phyloP scores from a whole-genome alignment of 2,797 vertebrate genomes.

The Enteromius viviparus region DNA sequence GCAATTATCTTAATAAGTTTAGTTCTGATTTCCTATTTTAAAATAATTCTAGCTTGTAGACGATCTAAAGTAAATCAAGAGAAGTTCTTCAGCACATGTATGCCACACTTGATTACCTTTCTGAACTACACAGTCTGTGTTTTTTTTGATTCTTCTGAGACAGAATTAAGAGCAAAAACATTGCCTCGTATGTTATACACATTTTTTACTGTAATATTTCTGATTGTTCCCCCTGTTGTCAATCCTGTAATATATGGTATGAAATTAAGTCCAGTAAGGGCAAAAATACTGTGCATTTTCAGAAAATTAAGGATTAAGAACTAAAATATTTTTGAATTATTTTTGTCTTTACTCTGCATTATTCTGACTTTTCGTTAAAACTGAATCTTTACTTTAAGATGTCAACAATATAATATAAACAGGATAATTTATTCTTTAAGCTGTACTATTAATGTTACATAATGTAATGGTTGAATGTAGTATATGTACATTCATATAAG shows the following conservation, averaged over 20 bases:
- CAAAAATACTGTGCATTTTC: conserved; percentile 1
- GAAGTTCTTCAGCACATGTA: conserved; percentile 41
- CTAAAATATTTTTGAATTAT: background rate
- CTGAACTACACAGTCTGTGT: background rate
- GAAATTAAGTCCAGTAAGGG: conserved; percentile 31
- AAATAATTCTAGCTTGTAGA: conserved; percentile 33
- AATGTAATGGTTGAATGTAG: background rate
- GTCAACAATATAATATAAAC: background rate
- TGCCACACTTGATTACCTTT: conserved; percentile 39
- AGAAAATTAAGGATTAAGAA: background rate
- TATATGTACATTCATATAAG: background rate
- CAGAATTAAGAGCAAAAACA: conserved; percentile 9
- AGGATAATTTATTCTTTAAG: background rate
- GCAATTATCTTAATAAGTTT: background rate
- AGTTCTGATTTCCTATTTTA: conserved; percentile 39
- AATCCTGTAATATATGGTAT: conserved; percentile 46
- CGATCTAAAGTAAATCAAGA: conserved; percentile 40
- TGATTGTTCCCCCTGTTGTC: conserved; percentile 31
- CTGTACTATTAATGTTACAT: background rate
- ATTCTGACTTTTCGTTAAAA: background rate
- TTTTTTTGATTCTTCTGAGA: conserved; percentile 2
- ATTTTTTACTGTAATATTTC: conserved; percentile 18
- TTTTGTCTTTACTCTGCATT: background rate
- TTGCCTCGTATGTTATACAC: background rate
- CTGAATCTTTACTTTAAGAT: background rate